Base-by-base conservation (phyloP, 1,140 invertebrate species). In the Drosophila bifasciata region DNA sequence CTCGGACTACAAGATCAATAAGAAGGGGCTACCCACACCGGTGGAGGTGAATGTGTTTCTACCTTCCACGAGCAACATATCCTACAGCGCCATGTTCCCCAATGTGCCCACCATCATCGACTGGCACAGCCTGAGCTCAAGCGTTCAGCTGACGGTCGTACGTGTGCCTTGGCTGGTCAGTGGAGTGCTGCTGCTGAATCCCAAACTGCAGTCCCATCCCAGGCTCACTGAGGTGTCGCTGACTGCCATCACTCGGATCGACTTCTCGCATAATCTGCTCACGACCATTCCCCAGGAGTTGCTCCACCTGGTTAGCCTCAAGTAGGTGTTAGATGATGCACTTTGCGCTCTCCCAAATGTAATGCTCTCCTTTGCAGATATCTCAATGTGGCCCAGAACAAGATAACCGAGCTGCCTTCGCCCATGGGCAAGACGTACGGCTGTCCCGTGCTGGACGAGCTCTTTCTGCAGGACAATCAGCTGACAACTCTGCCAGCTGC, bases 201-300 rank as follows among this genome's bases (percentile, higher is more conserved):
- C 95, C 19, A 96, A 96, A 80, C 90, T 99, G n/a, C 94, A 94
- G 77, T 91, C 95, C 25, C 95, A 93, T 77, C 93, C 95, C 0
- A 93, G 94, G 53, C 95, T 95, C 63, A 94, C 94, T 68, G 94
- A 95, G 66, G 92, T 96, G 21, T 95, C 96, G 0, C 92, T 99
- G 1, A 96, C 96, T 73, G 97, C 98, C 0, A 96, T 99, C 17
- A 99, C 98, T 0, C 94, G 98, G 41, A 92, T 99, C 6, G 98
- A 99, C 92, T 94, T 99, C 11, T 99, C 98, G 2, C 95, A 96
- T 76, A 99, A 99, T 92, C 94, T 95, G 45, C 93, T 99, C 5
- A 94, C 94, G 0, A 93, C 94, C 13, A 91, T 99, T 60, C 98
- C 98, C 0, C 90, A 94, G 11, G 94, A 95, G 57, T 92, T 99